Evolutionary conservation across 1,140 invertebrate species (phyloP), one percentile per base, ranked within the genome.

Genomic region (Drosophila gunungcola): DNA sequence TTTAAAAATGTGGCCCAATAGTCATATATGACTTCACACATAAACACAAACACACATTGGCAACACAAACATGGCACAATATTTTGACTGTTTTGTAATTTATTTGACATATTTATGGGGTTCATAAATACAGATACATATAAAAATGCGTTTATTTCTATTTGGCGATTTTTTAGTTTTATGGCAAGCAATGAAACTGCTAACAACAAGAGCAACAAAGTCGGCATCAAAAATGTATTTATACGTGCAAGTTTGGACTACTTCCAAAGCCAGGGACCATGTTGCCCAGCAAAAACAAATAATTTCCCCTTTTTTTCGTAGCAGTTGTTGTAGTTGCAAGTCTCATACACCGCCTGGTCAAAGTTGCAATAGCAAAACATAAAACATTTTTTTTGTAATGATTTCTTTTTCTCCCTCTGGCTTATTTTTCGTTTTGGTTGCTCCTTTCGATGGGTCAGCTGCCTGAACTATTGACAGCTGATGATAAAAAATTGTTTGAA

Each of bases 321-420:
- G 38, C 49, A 43, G 61, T 46, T 75, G 62, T 42, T 75, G 73
- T 62, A 72, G 68, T 48, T 73, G 70, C 68, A 72, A 69, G 51
- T 45, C 80, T 83, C 75, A 79, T 83, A 83, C 62, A 61, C 63
- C 76, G 76, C 68, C 38, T 86, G 82, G 82, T 88, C 83, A 83
- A 88, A 86, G 82, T 88, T 86, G 79, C 82, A 88, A 88, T 62
- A 76, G 75, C 62, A 74, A 79, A 88, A 68, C 83, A 86, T 88
- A 86, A 88, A 86, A 86, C 82, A 86, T 85, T 86, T 86, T 84
- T 86, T 86, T 79, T 83, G 75, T 86, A 88, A 86, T 88, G 83
- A 79, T 88, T 86, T 77, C 65, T 72, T 7, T 34, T 48, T n/a
- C 29, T 48, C 25, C 56, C 60, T 21, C 32, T 42, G 45, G 38